Evolutionary conservation across 2,888 invertebrate species (phyloP), one percentile per base, ranked within the genome.

Genomic region (Papilio protenor): DNA sequence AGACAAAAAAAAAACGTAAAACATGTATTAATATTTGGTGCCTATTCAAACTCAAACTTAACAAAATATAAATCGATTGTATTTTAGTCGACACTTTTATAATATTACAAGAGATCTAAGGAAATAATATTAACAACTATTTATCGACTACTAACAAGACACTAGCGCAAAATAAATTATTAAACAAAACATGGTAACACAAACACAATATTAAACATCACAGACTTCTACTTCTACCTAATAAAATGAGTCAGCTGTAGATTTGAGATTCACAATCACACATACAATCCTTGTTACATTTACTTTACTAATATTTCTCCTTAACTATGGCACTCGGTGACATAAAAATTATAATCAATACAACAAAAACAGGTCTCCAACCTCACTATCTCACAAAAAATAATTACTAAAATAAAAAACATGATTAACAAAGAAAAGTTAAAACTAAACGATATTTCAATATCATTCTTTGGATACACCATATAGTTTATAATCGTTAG

Each of bases 221-320:
- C 94, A 94, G 93, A 92, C 89, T 90, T 85, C 92, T 93, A 93
- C 89, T 79, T 89, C 87, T 84, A 87, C 84, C 86, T 90, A 90
- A 87, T 84, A 82, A 81, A 88, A 88, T 91, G 89, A 91, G 87
- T 87, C 86, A 86, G 87, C 88, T 84, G 83, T 85, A 84, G 83
- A 85, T 85, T 86, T 88, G 91, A 92, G 91, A 91, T 92, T 90
- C 90, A 84, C 78, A 81, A 79, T 83, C 83, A 84, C 87, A 88
- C 83, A 84, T 87, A 86, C 82, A 83, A 79, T 82, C 80, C 83
- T 85, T 82, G 85, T 84, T 81, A 88, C 87, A 87, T 84, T 87
- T 87, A 88, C 85, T 87, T 85, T 84, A 87, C 88, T 88, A 89
- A 90, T 86, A 87, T 84, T 83, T 87, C 49, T 80, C 79, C 89